A percentile compares a stretch with the other conserved stretches of the same genome.
Conservation (phyloP, 2,113 vertebrate genomes). For the Aptenodytes forsteri region DNA sequence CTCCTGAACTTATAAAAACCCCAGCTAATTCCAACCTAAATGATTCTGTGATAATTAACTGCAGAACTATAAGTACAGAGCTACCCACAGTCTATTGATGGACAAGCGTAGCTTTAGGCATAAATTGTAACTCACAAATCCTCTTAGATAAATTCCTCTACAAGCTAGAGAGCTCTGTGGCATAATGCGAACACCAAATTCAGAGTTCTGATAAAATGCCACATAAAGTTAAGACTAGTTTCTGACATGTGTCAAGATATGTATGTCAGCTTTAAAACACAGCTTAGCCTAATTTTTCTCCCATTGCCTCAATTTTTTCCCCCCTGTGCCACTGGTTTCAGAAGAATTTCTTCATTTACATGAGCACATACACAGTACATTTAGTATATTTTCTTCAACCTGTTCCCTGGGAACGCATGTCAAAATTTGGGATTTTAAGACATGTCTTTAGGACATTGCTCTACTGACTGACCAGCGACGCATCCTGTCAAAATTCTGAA, state of each 20-base stretch:
- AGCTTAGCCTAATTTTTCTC: neutral
- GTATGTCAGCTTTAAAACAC: neutral
- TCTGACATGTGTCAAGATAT: neutral
- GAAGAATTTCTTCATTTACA: neutral
- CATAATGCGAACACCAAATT: neutral
- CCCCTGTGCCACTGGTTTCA: neutral
- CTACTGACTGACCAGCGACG: neutral
- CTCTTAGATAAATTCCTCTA: constrained; percentile 53
- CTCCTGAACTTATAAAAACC: neutral
- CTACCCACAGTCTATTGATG: neutral
- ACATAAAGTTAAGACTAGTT: neutral
- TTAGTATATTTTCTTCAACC: neutral
- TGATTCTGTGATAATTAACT: neutral
- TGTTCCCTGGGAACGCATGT: neutral
- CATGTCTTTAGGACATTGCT: neutral
- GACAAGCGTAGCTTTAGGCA: constrained; percentile 55
- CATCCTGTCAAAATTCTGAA: neutral
- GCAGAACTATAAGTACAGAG: neutral
- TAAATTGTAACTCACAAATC: constrained; percentile 42
- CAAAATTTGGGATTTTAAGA: neutral
- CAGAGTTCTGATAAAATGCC: neutral
- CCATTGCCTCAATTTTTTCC: rapidly evolving
- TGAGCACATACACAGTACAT: neutral
- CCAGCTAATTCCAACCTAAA: neutral
- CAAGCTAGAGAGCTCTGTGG: constrained; percentile 16